Conservation (phyloP, 2,113 vertebrate species). For the Rhea pennata region DNA sequence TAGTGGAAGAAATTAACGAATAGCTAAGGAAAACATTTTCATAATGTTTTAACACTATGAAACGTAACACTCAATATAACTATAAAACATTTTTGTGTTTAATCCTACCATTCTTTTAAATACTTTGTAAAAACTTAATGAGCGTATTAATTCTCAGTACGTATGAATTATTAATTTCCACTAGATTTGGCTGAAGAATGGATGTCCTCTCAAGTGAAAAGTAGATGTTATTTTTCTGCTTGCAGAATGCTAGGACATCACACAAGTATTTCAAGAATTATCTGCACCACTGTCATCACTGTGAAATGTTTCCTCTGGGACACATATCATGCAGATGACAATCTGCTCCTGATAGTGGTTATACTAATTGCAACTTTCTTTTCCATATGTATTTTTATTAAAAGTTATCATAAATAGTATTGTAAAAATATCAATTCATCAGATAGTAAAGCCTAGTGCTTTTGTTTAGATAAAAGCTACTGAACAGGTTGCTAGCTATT, state of each 20-base stretch:
- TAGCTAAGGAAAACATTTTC: neutral
- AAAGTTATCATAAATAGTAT: neutral
- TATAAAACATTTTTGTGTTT: neutral
- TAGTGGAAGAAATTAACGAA: neutral
- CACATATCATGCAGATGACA: rapidly evolving
- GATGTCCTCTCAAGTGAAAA: neutral
- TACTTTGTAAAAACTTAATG: neutral
- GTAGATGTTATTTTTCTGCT: neutral
- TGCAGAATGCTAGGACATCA: neutral
- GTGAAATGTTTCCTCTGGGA: neutral
- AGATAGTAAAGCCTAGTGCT: neutral
- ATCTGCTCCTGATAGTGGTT: neutral
- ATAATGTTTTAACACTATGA: neutral
- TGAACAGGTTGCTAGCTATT: neutral
- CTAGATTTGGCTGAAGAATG: neutral
- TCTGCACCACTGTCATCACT: neutral
- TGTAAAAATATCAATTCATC: neutral
- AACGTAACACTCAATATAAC: neutral
- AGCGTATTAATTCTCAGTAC: neutral
- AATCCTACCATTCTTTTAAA: neutral
- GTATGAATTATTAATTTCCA: neutral
- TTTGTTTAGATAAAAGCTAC: neutral
- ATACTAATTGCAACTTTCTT: neutral
- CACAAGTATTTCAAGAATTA: neutral
- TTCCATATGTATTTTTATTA: neutral